Evolutionary conservation across 1,140 invertebrate genomes (phyloP), one percentile per base, ranked within the genome.

Genomic region (Orchesella cincta): DNA sequence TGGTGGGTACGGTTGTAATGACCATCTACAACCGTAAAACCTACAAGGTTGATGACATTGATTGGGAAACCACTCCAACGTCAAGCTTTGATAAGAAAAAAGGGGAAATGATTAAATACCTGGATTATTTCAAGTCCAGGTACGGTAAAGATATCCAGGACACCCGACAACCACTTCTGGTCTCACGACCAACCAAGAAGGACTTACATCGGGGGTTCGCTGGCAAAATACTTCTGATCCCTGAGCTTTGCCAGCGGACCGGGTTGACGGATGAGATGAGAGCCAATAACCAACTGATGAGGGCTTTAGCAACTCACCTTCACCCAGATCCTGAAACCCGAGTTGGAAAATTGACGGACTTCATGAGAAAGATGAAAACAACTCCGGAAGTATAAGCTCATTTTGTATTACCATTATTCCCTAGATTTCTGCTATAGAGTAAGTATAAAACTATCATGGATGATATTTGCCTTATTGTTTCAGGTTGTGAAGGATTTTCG

Each of bases 21-120:
- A 97, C 96, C 0, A 88, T 92, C 64, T 98, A 98, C 83, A 98
- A 98, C 82, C 96, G 96, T 82, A 92, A 90, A 83, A 93, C 93
- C 0, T 98, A 98, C 83, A 86, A 90, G 35, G 87, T 98, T 28
- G 94, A 96, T 85, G 96, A 98, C 83, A 90, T 98, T 1, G 84
- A 86, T 1, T 92, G 89, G 87, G 87, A 92, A 57, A 90, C 90
- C 84, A 87, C 86, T 18, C 90, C 90, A 12, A 86, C 79, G 0
- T 88, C 90, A 1, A 85, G 80, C 0, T 92, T 90, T 54, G 88
- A 85, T n/a, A 1, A 71, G 35, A 14, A 3, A 5, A 12, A 88
- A n/a, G 86, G 88, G 67, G 81, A 84, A 39, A 57, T 84, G 78
- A 88, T 93, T 0, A 86, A 89, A 0, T 93, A 93, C 76, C 76